phyloP scores from a whole-genome alignment of 2,888 invertebrate genomes.

The Rhaphigaster nebulosa region DNA sequence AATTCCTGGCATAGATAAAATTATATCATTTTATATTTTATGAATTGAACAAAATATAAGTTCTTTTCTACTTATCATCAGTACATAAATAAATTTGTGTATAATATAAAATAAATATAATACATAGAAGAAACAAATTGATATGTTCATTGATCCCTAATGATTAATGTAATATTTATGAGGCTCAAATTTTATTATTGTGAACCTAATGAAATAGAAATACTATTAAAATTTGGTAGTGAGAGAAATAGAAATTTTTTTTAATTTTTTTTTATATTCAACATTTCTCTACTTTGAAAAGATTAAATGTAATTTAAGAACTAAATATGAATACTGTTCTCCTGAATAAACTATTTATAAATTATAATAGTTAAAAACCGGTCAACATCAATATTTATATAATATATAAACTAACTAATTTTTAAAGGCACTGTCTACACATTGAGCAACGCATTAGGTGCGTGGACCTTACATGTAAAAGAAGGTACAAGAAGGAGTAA shows the following conservation, averaged over 20 bases:
- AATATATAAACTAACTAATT: slow-evolving; percentile 54
- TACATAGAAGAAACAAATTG: background rate
- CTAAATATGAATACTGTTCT: background rate
- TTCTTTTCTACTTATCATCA: background rate
- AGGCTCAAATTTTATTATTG: background rate
- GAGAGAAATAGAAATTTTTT: too few species aligned
- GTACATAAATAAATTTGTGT: too few species aligned
- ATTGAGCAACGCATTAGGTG: slow-evolving; percentile 65
- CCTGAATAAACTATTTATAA: slow-evolving; percentile 18
- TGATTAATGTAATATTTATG: too few species aligned
- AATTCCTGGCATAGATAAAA: too few species aligned
- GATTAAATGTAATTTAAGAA: background rate
- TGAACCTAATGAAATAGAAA: background rate
- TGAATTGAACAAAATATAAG: background rate
- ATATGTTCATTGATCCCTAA: too few species aligned
- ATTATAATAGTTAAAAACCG: slow-evolving; percentile 52
- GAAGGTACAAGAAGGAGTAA: slow-evolving; percentile 63
- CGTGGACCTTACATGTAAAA: slow-evolving; percentile 63
- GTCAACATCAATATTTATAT: slow-evolving; percentile 57
- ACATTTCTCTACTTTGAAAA: background rate
- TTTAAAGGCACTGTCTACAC: slow-evolving; percentile 65
- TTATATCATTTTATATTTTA: too few species aligned
- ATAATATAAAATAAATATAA: background rate
- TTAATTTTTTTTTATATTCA: too few species aligned
- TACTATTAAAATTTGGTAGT: too few species aligned